Conservation (phyloP, 2,888 invertebrate genomes). For the Scaptomyza polygonia region DNA sequence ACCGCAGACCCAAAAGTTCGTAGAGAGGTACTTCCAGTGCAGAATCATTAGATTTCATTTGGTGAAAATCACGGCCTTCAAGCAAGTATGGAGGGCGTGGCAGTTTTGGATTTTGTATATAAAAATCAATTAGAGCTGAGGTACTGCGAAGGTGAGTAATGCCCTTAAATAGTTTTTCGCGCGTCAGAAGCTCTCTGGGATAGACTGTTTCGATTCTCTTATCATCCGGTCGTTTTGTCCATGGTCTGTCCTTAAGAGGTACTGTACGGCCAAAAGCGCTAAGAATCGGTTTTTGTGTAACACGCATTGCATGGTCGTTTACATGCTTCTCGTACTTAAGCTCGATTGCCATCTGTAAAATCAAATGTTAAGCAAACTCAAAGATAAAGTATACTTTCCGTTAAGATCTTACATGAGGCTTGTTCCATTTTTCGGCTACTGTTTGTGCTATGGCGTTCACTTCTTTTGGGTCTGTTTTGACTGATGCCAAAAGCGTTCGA, state of each 20-base stretch:
- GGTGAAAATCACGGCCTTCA: conserved; percentile 74
- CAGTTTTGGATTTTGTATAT: conserved; percentile 73
- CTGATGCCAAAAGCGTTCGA: conserved; percentile 78
- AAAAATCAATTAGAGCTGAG: conserved; percentile 79
- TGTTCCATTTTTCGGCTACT: conserved; percentile 82
- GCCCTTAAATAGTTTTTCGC: conserved; percentile 82
- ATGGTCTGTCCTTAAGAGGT: conserved; percentile 76
- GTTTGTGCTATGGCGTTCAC: conserved; percentile 82
- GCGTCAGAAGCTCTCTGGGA: conserved; percentile 80
- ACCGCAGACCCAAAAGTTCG: conserved; percentile 79
- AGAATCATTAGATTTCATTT: conserved; percentile 48
- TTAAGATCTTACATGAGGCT: conserved; percentile 76
- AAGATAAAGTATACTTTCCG: neutral
- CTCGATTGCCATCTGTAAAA: conserved; percentile 81
- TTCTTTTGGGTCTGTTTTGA: conserved; percentile 82
- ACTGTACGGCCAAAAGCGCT: conserved; percentile 83
- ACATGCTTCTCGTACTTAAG: conserved; percentile 81
- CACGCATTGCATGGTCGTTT: conserved; percentile 61
- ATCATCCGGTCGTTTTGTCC: conserved; percentile 69
- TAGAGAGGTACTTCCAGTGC: conserved; percentile 78
- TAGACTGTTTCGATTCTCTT: conserved; percentile 79
- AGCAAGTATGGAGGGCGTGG: conserved; percentile 79
- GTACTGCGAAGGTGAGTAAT: conserved; percentile 83
- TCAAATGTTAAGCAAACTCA: neutral
- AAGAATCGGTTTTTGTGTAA: conserved; percentile 56